Evolutionary conservation across 2,888 invertebrate genomes (phyloP).

Genomic region (Cataglyphis rosenhaueri): DNA sequence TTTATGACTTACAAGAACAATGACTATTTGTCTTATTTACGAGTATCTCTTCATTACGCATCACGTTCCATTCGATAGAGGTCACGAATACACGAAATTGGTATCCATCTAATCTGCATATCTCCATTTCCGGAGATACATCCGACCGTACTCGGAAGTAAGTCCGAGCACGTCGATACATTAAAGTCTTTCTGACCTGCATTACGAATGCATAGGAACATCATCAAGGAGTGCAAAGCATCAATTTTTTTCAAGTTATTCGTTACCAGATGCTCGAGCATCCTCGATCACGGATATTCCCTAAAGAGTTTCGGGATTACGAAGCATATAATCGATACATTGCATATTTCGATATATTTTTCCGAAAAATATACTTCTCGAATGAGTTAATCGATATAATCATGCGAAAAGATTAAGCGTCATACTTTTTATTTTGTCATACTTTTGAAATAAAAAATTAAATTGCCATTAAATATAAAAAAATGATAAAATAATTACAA

Average conservation of each 20-base stretch:
- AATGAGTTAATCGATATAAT: background rate
- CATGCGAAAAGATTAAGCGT: background rate
- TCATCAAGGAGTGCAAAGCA: background rate
- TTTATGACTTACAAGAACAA: background rate
- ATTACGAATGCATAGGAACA: constrained; percentile 2
- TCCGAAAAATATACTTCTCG: background rate
- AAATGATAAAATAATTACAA: background rate
- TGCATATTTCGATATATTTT: background rate
- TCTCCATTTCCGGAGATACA: constrained; percentile 43
- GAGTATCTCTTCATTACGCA: constrained; percentile 28
- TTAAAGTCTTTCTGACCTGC: constrained; percentile 14
- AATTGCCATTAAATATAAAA: background rate
- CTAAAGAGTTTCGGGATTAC: background rate
- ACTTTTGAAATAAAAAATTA: background rate
- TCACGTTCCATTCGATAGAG: background rate
- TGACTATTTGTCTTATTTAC: constrained; percentile 27
- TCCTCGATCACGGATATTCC: background rate
- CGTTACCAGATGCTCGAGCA: background rate
- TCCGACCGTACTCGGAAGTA: constrained; percentile 4
- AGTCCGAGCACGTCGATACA: constrained; percentile 49
- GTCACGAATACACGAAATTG: constrained; percentile 65
- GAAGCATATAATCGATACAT: background rate
- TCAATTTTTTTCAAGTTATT: background rate
- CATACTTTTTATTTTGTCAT: background rate
- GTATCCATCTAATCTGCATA: constrained; percentile 64